Conservation (phyloP, 2,888 invertebrate species). For the Lomographa bimaculata region DNA sequence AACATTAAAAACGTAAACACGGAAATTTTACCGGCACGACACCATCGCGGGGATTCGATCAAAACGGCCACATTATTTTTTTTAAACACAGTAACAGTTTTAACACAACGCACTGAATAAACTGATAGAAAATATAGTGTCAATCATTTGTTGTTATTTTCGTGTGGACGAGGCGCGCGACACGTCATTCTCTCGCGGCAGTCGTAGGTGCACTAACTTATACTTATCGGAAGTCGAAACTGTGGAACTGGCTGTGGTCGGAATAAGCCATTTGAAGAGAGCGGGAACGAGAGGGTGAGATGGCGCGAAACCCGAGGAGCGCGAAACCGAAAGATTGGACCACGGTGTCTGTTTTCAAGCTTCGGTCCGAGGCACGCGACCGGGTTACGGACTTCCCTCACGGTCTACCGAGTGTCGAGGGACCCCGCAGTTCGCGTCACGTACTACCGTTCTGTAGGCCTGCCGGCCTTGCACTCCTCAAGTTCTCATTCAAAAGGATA, state of each 20-base stretch:
- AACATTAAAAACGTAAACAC: constrained; percentile 62
- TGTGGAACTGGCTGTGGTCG: constrained; percentile 4
- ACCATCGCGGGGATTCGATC: constrained; percentile 46
- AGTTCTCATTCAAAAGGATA: too few species aligned
- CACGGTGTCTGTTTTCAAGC: neutral
- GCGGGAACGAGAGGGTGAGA: constrained; percentile 63
- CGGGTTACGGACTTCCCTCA: constrained; percentile 1
- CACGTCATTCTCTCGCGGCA: constrained; percentile 62
- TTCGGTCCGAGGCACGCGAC: neutral
- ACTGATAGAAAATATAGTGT: too few species aligned
- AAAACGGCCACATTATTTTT: constrained; percentile 22
- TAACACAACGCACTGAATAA: too few species aligned
- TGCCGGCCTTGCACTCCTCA: constrained; percentile 19
- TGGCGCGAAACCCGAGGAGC: constrained; percentile 26
- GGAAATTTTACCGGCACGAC: constrained; percentile 34
- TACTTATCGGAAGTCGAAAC: constrained; percentile 14
- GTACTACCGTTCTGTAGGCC: constrained; percentile 5
- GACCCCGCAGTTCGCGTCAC: constrained; percentile 1
- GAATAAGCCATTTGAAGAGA: constrained; percentile 49
- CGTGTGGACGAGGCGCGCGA: constrained; percentile 45
- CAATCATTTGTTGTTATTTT: constrained; percentile 49
- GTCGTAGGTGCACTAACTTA: constrained; percentile 58
- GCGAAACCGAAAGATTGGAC: too few species aligned
- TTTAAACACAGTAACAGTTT: too few species aligned
- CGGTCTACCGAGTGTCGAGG: neutral